Evolutionary conservation across 2,888 invertebrate species (phyloP), one percentile per base, ranked within the genome.

Genomic region (Parnassius glacialis): DNA sequence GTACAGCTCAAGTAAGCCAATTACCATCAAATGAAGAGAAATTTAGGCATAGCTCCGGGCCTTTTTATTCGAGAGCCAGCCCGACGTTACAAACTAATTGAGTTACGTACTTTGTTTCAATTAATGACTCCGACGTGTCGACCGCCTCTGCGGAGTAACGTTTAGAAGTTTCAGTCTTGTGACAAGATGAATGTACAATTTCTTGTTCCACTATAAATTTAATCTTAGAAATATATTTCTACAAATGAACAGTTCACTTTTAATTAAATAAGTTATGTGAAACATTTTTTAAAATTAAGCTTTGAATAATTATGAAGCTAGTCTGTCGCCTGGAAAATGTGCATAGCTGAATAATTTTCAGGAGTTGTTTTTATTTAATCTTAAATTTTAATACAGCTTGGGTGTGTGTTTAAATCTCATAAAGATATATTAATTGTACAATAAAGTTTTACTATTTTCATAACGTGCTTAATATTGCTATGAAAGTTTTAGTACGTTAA

Each of bases 71-170:
- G 61, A 62, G 66, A 68, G 66, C 66, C 59, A 64, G 59, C 65
- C 67, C 69, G 62, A 61, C 68, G 71, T 70, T 69, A 66, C 70
- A 62, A 66, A 69, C 70, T 73, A 76, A 74, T 75, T 72, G 74
- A 74, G 74, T 73, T 72, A 70, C 69, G 68, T 73, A 75, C 74
- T 73, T 74, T 73, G 73, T 75, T 74, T 73, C 71, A 70, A 73
- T 74, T 73, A 76, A 74, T 74, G 74, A 70, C 57, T 66, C 61
- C 65, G 57, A 67, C 71, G 71, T 68, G 70, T 65, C 62, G 64
- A 60, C 57, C 63, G 58, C 54, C 54, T 45, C 53, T 51, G 55
- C 51, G 51, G 58, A 51, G 7, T 45, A 42, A 43, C 65, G 53
- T 45, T 59, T 55, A 62, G 62, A 42, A 62, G 51, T 44, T 61